Evolutionary conservation across 92 coral and sea anemone genomes (phyloP).

Genomic region (Hydrozoanthus gracilis): DNA sequence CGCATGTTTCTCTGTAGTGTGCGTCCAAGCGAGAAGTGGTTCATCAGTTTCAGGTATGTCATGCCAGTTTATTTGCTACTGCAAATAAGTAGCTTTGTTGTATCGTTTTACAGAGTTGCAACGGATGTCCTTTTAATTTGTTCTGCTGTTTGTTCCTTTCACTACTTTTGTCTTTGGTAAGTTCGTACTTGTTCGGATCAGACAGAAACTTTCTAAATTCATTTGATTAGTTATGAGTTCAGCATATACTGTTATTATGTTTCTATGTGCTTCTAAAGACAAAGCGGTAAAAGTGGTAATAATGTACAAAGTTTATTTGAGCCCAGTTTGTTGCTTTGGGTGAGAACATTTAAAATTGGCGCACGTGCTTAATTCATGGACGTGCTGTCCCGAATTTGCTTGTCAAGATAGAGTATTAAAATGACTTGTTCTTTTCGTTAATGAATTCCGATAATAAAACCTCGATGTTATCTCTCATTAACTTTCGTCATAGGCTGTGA

Average conservation of each 20-base stretch:
- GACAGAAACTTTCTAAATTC: not conserved
- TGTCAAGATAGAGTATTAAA: not conserved
- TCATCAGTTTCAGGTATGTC: constrained; percentile 31
- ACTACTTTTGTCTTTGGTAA: not conserved
- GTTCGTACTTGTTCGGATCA: not conserved
- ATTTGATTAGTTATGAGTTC: not conserved
- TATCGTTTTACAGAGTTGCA: not conserved
- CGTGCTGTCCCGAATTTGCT: not conserved
- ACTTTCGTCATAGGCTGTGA: not conserved
- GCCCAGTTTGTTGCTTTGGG: not conserved
- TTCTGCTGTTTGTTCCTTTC: not conserved
- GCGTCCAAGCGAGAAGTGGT: constrained; percentile 38
- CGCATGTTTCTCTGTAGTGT: constrained; percentile 11
- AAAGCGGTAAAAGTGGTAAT: not conserved
- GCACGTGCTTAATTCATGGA: constrained; percentile 5
- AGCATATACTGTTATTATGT: not conserved
- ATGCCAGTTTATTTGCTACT: constrained; percentile 17
- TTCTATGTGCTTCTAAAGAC: not conserved
- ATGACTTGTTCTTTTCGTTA: not conserved
- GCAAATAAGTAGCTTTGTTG: not conserved
- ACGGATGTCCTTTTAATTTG: not conserved
- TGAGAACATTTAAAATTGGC: not conserved
- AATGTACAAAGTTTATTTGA: not conserved
- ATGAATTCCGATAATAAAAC: not conserved
- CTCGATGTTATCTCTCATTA: not conserved